A percentile compares a stretch with the other conserved stretches of the same genome.
Evolutionary conservation across 2,888 invertebrate genomes (phyloP).

Genomic region (Ectobius pallidus): DNA sequence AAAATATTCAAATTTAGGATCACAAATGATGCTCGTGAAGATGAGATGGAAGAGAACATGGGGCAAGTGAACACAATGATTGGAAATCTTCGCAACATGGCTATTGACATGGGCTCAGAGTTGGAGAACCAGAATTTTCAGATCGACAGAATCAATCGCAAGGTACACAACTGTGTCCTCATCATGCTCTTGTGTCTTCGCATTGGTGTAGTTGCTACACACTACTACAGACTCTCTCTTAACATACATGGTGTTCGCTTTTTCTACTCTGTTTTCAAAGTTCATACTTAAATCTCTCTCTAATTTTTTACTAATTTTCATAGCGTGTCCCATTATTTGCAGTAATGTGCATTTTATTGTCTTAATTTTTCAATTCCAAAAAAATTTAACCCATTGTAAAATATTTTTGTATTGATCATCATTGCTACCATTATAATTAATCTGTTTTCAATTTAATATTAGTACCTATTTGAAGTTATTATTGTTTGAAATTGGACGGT

Average conservation of each 20-base stretch:
- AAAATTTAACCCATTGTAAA: no score
- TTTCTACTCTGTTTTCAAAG: no score
- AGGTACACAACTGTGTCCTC: constrained; percentile 60
- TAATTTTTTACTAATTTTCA: no score
- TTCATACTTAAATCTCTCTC: no score
- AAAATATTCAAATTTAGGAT: constrained; percentile 54
- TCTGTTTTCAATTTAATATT: no score
- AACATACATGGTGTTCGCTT: background rate
- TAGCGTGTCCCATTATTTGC: no score
- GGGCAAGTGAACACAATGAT: constrained; percentile 67
- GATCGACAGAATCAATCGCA: constrained; percentile 64
- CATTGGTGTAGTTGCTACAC: constrained; percentile 7
- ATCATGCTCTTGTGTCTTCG: background rate
- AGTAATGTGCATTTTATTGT: no score
- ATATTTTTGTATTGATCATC: no score
- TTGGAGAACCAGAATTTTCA: constrained; percentile 65
- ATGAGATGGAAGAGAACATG: constrained; percentile 71
- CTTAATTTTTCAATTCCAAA: no score
- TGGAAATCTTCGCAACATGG: constrained; percentile 70
- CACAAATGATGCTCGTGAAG: constrained; percentile 68
- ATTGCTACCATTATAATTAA: no score
- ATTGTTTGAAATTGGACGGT: no score
- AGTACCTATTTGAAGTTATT: no score
- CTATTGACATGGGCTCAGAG: constrained; percentile 68
- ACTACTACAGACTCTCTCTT: background rate